Conservation (phyloP, 2,797 vertebrate species). For the Eulemur rubriventer region DNA sequence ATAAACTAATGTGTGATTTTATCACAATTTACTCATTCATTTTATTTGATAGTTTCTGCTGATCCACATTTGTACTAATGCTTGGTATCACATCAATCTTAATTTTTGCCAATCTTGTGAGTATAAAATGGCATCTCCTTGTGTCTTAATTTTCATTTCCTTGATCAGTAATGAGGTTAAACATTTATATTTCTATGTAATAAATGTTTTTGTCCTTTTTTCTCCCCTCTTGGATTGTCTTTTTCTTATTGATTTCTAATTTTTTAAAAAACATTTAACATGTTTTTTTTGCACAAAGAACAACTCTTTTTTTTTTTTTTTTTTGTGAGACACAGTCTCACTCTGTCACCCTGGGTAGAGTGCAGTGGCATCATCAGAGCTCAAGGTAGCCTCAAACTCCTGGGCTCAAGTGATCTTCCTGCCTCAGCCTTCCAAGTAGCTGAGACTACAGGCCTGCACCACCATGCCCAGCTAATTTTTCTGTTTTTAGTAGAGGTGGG, state of each 20-base stretch:
- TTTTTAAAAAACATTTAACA: neutral
- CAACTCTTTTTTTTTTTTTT: too few species aligned
- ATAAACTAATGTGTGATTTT: neutral
- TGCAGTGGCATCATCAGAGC: too few species aligned
- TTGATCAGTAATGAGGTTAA: neutral
- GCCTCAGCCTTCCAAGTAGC: too few species aligned
- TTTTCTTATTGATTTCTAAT: conserved; percentile 4
- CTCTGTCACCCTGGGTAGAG: too few species aligned
- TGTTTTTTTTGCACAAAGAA: too few species aligned
- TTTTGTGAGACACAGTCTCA: too few species aligned
- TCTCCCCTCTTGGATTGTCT: neutral
- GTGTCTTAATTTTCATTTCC: conserved; percentile 21
- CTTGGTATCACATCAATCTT: neutral
- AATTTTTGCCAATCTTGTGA: neutral
- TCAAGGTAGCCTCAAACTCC: too few species aligned
- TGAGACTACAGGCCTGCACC: too few species aligned
- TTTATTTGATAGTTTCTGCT: neutral
- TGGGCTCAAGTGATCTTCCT: too few species aligned
- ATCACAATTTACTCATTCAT: neutral
- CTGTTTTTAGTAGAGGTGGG: too few species aligned
- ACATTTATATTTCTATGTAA: neutral
- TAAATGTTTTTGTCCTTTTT: neutral
- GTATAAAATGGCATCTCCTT: neutral
- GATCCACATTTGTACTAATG: neutral
- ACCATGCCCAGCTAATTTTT: too few species aligned